phyloP scores from a whole-genome alignment of 2,888 invertebrate genomes.

The Tinea pellionella region DNA sequence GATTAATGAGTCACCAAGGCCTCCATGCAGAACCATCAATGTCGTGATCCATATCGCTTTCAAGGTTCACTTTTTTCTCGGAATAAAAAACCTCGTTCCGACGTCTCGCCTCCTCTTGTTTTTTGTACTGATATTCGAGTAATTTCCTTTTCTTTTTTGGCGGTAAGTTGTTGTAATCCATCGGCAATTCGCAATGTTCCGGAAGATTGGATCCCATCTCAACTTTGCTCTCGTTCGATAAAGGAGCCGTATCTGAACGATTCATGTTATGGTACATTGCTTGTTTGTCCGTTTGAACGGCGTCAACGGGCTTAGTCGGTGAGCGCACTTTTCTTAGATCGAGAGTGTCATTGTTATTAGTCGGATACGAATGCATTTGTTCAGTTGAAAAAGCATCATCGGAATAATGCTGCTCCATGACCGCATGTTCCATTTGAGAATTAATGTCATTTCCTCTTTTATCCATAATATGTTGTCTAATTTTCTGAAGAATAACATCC shows the following conservation, averaged over 20 bases:
- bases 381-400: constrained; percentile 12
- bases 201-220: constrained; percentile 40
- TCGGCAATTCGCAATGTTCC: constrained; percentile 59
- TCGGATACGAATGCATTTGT: constrained; percentile 34
- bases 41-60: constrained; percentile 38
- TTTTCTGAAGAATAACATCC: constrained; percentile 62
- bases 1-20: constrained; percentile 39
- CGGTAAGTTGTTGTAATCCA: constrained; percentile 65
- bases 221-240: constrained; percentile 35
- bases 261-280: constrained; percentile 26
- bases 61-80: constrained; percentile 41
- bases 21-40: constrained; percentile 54
- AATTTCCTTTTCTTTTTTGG: constrained; percentile 67
- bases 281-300: constrained; percentile 27
- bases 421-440: constrained; percentile 19
- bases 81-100: constrained; percentile 51
- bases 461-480: constrained; percentile 65
- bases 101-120: constrained; percentile 58
- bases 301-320: constrained; percentile 24
- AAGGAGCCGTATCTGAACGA: constrained; percentile 32
- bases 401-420: neutral
- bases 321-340: constrained; percentile 59
- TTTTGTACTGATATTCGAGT: constrained; percentile 65
- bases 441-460: constrained; percentile 50
- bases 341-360: constrained; percentile 42